Evolutionary conservation across 2,888 invertebrate genomes (phyloP).

Genomic region (Ophion ventricosus): DNA sequence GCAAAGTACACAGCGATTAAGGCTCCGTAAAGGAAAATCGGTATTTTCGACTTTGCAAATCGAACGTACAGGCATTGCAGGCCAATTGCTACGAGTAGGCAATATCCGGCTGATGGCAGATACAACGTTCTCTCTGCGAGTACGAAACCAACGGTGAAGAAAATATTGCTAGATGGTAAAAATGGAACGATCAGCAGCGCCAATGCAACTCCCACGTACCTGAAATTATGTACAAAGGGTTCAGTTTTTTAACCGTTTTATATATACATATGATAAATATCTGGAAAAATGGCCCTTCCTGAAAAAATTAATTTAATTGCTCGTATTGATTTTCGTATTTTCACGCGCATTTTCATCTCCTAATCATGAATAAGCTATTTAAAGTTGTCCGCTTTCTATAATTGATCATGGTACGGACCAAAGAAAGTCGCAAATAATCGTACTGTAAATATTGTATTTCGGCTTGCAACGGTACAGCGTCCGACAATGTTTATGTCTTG

Average conservation of each 20-base stretch:
- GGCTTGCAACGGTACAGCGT: too few species aligned
- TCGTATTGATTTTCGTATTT: too few species aligned
- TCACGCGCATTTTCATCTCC: too few species aligned
- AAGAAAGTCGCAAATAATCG: too few species aligned
- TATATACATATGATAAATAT: neutral
- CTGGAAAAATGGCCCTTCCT: too few species aligned
- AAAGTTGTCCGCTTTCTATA: too few species aligned
- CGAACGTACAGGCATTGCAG: constrained; percentile 82
- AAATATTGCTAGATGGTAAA: constrained; percentile 92
- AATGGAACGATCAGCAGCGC: constrained; percentile 90
- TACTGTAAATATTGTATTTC: too few species aligned
- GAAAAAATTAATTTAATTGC: too few species aligned
- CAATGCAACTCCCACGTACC: constrained; percentile 85
- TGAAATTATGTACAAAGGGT: constrained; percentile 75
- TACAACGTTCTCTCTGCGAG: constrained; percentile 94
- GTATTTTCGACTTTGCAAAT: constrained; percentile 66
- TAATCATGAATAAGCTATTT: too few species aligned
- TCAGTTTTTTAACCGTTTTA: neutral
- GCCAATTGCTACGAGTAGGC: constrained; percentile 88
- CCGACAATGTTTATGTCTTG: too few species aligned
- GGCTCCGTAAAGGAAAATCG: constrained; percentile 73
- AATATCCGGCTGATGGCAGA: constrained; percentile 92
- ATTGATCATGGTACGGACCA: too few species aligned
- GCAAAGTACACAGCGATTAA: constrained; percentile 78
- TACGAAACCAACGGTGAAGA: constrained; percentile 95